Base-by-base conservation (phyloP, 2,797 vertebrate species). In the Pantherophis vulpinus region DNA sequence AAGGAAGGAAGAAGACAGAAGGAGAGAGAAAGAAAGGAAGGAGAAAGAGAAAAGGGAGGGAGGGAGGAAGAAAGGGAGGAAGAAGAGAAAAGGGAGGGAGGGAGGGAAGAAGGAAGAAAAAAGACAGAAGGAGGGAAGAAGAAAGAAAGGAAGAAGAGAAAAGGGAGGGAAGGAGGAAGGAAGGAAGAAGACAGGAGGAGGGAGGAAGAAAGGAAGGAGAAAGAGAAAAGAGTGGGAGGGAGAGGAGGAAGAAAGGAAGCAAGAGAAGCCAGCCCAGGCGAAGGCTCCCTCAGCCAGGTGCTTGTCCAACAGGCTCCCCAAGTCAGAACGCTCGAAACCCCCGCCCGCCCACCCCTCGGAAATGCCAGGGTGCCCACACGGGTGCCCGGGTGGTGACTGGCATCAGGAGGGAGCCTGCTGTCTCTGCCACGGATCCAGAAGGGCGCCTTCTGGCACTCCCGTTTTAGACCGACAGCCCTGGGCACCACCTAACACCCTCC, bases 1-100 rank as follows among this genome's bases (percentile, higher is more conserved):
- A 1, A 32, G 32, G 32, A 32, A 32, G 32, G 1, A 32, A 32
- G 32, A 54, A 54, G 51, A 10, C 51, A 54, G 32, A 32, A 32
- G 32, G 32, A 32, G 32, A 32, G 1, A 32, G 32, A 32, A 32
- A 32, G 32, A 32, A 32, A 1, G 32, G 32, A 32, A 32, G 32
- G 32, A 32, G 32, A 32, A 32, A 32, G 32, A 13, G 32, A 32
- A 1, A 32, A 2, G 0, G 2, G 7, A 2, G 7, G 20, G 59
- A 3, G 1, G 2, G 10, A 3, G 6, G 8, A 1, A 4, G 3
- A n/a, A n/a, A n/a, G n/a, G n/a, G 25, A 20, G 7, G 0, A 58
- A 12, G 0, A 4, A 16, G n/a, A n/a, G n/a, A 32, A 32, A 32
- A 32, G 32, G 32, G 32, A 32, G 32, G 1, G 47, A 51, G 47